Base-by-base conservation (phyloP, 1,140 invertebrate genomes). In the Papilio machaon region DNA sequence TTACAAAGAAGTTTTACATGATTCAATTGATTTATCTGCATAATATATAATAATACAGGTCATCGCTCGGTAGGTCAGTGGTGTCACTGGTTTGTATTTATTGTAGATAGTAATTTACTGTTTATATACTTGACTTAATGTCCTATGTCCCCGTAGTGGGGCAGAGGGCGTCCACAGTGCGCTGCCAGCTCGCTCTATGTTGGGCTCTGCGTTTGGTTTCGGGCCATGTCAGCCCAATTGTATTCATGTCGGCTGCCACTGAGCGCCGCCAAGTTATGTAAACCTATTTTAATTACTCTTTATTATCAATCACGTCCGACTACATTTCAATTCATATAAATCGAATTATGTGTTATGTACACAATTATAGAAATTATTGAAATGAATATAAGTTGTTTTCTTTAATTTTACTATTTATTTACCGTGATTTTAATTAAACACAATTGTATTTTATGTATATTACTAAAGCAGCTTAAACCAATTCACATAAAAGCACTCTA, bases 61-160 rank as follows among this genome's bases (percentile, higher is more conserved):
- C 64, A 70, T 35, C 64, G 64, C 30, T 35, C 64, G 13, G 30
- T 70, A 70, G 64, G 23, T 70, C 64, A 30, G 11, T 4, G 13
- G 30, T 70, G 64, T 70, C 64, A 70, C 64, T 70, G 13, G 64
- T 30, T 70, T 13, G 30, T 70, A 35, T 70, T 70, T 35, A 70
- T 70, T 70, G 64, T 70, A 70, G 30, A 38, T 70, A 35, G 15
- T 38, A 70, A 15, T 60, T 70, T 38, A 38, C 64, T 70, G 30
- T 70, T 70, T 70, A 67, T 30, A 67, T 35, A 64, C 30, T 64
- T 11, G 23, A n/a, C 30, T 30, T 60, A 19, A 67, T n/a, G n/a
- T n/a, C n/a, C n/a, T n/a, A n/a, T n/a, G n/a, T n/a, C n/a, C n/a
- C n/a, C n/a, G n/a, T n/a, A n/a, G n/a, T n/a, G n/a, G n/a, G n/a